Conservation (phyloP, 2,797 vertebrate species). For the Sarcophilus harrisii region DNA sequence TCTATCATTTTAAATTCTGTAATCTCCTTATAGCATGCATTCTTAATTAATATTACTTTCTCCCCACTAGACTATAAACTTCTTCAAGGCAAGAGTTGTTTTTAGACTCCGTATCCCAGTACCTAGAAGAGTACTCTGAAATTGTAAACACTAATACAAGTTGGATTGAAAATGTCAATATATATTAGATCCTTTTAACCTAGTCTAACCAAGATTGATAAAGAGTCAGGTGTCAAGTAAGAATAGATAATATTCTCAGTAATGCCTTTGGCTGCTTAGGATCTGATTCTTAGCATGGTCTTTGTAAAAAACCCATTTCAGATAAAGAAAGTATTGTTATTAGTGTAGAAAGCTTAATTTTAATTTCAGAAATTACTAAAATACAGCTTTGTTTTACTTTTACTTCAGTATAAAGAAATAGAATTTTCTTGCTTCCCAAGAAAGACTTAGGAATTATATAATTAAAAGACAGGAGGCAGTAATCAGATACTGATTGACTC, state of each 20-base stretch:
- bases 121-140: not conserved
- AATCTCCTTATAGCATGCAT: not conserved
- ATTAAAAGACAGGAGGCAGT: conserved; percentile 64
- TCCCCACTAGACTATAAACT: not conserved
- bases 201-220: not conserved
- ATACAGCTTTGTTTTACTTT: not conserved
- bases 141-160: not conserved
- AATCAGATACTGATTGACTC: conserved; percentile 39
- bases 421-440: not conserved
- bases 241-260: not conserved
- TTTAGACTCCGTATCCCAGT: not conserved
- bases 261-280: not conserved
- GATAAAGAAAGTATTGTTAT: not conserved
- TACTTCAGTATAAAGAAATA: not conserved
- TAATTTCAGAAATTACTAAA: not conserved
- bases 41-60: not conserved
- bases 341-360: not conserved
- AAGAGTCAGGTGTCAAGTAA: not conserved
- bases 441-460: conserved; percentile 41
- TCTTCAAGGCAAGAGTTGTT: not conserved
- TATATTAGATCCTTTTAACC: not conserved
- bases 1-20: not conserved
- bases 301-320: not conserved
- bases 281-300: not conserved
- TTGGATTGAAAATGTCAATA: not conserved